Evolutionary conservation across 2,113 vertebrate species (phyloP).

Genomic region (Prunella fulvescens): DNA sequence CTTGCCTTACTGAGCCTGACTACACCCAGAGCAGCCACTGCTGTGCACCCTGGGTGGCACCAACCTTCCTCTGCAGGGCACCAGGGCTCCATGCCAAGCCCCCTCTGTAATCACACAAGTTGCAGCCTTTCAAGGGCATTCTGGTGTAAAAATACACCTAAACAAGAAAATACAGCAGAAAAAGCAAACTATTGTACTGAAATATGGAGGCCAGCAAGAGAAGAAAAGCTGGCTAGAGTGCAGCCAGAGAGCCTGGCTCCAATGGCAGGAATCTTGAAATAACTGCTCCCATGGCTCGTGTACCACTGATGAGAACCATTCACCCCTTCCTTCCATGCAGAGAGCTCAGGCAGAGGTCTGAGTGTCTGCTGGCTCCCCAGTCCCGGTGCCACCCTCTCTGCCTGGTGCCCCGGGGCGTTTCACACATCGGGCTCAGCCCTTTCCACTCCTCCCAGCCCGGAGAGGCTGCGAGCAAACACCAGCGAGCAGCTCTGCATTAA

Average conservation of each 20-base stretch:
- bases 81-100: accelerated
- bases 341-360: background rate
- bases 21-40: background rate
- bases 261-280: background rate
- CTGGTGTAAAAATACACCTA: background rate
- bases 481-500: background rate
- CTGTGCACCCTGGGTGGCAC: accelerated
- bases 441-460: background rate
- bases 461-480: background rate
- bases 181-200: background rate
- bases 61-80: background rate
- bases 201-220: background rate
- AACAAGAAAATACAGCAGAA: background rate
- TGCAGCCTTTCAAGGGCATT: background rate
- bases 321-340: background rate
- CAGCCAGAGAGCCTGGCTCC: background rate
- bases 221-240: background rate
- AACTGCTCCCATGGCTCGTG: background rate
- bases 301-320: background rate
- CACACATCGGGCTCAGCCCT: background rate
- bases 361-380: background rate
- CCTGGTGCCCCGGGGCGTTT: background rate
- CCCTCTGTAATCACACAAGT: too few species aligned
- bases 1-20: background rate
- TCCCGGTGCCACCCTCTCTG: accelerated